A percentile compares a stretch with the other conserved stretches of the same genome.
These are phyloP conservation scores for Chelmon rostratus DNA, from an alignment of 2,797 vertebrate genomes.

Conservation along the genomic window DNA sequence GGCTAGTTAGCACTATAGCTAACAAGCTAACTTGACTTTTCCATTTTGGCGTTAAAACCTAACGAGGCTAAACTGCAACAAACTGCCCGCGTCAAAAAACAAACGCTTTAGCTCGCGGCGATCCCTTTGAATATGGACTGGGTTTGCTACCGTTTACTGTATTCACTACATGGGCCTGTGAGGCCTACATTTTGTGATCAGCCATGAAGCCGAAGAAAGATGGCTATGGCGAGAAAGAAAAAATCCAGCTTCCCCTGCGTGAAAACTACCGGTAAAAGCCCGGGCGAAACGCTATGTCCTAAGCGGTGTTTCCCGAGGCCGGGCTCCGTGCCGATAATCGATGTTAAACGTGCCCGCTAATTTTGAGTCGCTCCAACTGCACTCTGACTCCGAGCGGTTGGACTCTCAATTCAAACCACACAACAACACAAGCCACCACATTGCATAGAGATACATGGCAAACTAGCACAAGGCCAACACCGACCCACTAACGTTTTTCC, in stretches of 20 bases:
- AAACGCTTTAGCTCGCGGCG: constrained; percentile 32
- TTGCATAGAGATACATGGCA: constrained; percentile 81
- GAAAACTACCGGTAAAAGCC: constrained; percentile 82
- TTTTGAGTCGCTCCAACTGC: constrained; percentile 95
- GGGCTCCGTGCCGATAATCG: constrained; percentile 91
- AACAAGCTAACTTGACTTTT: constrained; percentile 77
- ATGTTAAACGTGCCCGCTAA: constrained; percentile 97
- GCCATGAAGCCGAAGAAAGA: constrained; percentile 95
- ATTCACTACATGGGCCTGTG: constrained; percentile 90
- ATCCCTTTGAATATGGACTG: constrained; percentile 47
- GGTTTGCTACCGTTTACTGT: constrained; percentile 65
- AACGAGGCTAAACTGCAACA: constrained; percentile 35
- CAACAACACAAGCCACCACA: constrained; percentile 86
- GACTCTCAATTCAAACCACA: constrained; percentile 82
- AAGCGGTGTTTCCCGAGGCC: constrained; percentile 86
- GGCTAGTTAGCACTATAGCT: constrained; percentile 80
- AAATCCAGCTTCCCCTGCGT: constrained; percentile 82
- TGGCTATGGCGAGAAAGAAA: constrained; percentile 88
- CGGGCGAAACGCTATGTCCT: constrained; percentile 81
- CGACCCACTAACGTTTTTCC: constrained; percentile 55
- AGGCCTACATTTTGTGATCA: constrained; percentile 95
- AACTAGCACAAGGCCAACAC: constrained; percentile 87
- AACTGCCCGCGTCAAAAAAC: constrained; percentile 22
- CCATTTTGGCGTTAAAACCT: constrained; percentile 31
- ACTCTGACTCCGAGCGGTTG: constrained; percentile 85